These are phyloP conservation scores for Archegozetes longisetosus DNA, from an alignment of 1,140 invertebrate genomes.

Conservation along the genomic window DNA sequence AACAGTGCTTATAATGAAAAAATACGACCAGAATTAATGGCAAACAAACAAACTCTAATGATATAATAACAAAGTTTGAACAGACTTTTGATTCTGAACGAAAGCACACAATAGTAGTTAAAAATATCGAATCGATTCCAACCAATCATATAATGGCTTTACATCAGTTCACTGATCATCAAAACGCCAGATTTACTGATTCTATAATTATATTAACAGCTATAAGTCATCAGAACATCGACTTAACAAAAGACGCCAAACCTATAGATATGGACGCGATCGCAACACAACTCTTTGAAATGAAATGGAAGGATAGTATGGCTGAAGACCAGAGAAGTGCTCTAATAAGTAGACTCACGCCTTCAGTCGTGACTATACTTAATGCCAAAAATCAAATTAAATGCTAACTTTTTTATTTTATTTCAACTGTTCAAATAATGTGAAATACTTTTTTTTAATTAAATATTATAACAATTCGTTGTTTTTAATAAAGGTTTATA, in stretches of 20 bases:
- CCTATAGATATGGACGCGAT: neutral
- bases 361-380: neutral
- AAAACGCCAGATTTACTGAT: neutral
- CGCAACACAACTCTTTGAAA: neutral
- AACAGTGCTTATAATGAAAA: neutral
- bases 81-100: neutral
- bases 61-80: neutral
- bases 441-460: too few species aligned
- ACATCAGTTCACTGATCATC: neutral
- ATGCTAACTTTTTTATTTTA: neutral
- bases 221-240: neutral
- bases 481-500: too few species aligned
- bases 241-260: neutral
- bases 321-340: neutral
- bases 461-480: too few species aligned
- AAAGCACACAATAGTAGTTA: neutral
- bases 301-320: neutral
- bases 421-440: too few species aligned
- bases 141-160: neutral
- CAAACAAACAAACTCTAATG: neutral
- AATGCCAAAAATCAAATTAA: neutral
- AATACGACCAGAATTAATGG: neutral
- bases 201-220: neutral
- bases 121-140: neutral
- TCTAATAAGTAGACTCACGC: neutral